phyloP scores from a whole-genome alignment of 1,140 invertebrate species.

The Drosophila sp. region DNA sequence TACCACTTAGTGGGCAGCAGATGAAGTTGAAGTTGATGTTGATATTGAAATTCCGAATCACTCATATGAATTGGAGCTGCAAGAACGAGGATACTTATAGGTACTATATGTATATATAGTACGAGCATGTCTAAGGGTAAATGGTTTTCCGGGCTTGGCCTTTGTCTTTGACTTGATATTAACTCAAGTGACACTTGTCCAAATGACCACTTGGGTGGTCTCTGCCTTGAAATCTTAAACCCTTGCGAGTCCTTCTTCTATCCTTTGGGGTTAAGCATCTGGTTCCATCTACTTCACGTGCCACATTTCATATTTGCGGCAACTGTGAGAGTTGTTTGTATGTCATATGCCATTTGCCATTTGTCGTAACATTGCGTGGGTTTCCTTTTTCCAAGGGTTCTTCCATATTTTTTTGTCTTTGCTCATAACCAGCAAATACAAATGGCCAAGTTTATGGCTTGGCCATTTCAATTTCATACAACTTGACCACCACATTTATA shows the following conservation, averaged over 20 bases:
- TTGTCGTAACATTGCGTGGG: constrained; percentile 19
- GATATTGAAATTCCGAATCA: constrained; percentile 29
- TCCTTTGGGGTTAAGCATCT: constrained; percentile 4
- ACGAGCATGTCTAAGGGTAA: background rate
- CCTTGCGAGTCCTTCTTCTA: background rate
- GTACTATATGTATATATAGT: background rate
- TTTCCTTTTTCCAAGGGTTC: constrained; percentile 11
- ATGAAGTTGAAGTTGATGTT: constrained; percentile 31
- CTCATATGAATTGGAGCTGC: constrained; percentile 11
- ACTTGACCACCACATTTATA: constrained; percentile 71
- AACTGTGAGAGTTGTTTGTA: constrained; percentile 32
- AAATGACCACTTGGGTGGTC: constrained; percentile 42
- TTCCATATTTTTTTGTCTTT: constrained; percentile 57
- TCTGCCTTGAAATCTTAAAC: constrained; percentile 11
- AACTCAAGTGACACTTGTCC: constrained; percentile 29
- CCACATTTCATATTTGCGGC: constrained; percentile 47
- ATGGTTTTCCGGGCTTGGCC: background rate
- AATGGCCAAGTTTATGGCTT: constrained; percentile 78
- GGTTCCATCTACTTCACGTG: constrained; percentile 36
- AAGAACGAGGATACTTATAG: background rate
- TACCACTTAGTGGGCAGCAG: constrained; percentile 19
- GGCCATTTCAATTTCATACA: constrained; percentile 81
- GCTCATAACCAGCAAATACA: constrained; percentile 70
- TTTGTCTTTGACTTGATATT: constrained; percentile 37
- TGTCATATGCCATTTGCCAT: too few species aligned